Evolutionary conservation across 2,888 invertebrate genomes (phyloP), one percentile per base, ranked within the genome.

Genomic region (Platerodrilus igneus): DNA sequence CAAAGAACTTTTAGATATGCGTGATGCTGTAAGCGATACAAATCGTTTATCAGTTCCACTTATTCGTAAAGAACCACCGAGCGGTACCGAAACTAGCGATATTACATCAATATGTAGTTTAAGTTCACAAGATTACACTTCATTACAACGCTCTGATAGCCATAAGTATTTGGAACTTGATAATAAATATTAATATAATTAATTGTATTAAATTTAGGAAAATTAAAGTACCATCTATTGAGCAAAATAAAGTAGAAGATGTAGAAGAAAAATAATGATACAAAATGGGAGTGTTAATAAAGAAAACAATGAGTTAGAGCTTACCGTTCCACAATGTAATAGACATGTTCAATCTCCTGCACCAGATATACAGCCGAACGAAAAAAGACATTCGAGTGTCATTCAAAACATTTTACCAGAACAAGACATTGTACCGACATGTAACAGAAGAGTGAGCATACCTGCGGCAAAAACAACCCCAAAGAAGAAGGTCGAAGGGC

Each of bases 21-120:
- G 63, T 19, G 62, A 65, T 41, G 63, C 64, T 6, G 57, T 61
- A 18, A 63, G 60, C 30, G 63, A 66, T 31, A 62, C 59, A 7
- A 66, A 69, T 46, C 52, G 65, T 9, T 46, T 69, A 6, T 66
- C 67, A 0, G 66, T 76, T 4, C 77, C 78, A 0, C 53, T 67
- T 14, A 45, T 68, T 18, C 50, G 66, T 11, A 75, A 73, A 50
- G 78, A 78, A 27, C 72, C 74, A 13, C 73, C 77, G 15, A 78
- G 78, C 41, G 77, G 77, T 48, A 77, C 71, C 70, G 83, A 83
- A 68, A 81, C 81, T 9, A 82, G 81, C 47, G 83, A 83, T 55
- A 74, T 83, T 34, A 84, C 83, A 4, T 83, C 83, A 1, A 73
- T 83, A 19, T 83, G 83, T 63, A 83, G 83, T 51, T 71, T 83